Percentiles rank a stretch among this genome's conserved stretches.
phyloP scores from a whole-genome alignment of 2,113 vertebrate genomes.

The Mesocricetus auratus region DNA sequence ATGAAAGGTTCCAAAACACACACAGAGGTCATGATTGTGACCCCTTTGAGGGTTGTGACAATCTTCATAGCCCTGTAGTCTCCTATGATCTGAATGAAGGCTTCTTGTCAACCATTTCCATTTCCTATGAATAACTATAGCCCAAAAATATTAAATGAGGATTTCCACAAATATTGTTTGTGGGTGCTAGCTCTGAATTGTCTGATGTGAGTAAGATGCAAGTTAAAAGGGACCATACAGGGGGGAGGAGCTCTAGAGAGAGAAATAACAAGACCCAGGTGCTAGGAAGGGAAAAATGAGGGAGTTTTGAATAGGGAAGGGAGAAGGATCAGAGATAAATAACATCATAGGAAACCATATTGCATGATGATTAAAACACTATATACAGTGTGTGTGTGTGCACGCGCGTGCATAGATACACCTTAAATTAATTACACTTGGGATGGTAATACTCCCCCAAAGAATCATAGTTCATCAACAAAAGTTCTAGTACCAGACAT shows the following conservation, averaged over 20 bases:
- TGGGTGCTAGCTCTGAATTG: background rate
- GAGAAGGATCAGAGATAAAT: background rate
- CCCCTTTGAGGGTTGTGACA: background rate
- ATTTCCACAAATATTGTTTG: background rate
- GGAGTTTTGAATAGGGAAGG: background rate
- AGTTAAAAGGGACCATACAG: background rate
- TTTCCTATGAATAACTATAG: background rate
- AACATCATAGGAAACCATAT: background rate
- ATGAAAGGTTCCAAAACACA: background rate
- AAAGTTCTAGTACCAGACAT: background rate
- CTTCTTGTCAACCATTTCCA: background rate
- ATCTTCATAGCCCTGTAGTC: background rate
- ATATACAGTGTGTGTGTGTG: background rate
- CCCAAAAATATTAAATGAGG: background rate
- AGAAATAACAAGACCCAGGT: background rate
- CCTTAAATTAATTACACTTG: background rate
- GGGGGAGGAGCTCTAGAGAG: background rate
- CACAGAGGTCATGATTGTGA: too few species aligned
- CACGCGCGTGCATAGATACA: background rate
- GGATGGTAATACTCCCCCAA: background rate
- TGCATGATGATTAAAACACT: background rate
- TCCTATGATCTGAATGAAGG: background rate
- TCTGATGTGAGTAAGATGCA: background rate
- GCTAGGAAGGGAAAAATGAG: background rate
- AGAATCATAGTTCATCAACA: background rate